A percentile compares a stretch with the other conserved stretches of the same genome.
These are phyloP conservation scores for Megalops atlanticus DNA, from an alignment of 2,113 vertebrate species.

Conservation along the genomic window DNA sequence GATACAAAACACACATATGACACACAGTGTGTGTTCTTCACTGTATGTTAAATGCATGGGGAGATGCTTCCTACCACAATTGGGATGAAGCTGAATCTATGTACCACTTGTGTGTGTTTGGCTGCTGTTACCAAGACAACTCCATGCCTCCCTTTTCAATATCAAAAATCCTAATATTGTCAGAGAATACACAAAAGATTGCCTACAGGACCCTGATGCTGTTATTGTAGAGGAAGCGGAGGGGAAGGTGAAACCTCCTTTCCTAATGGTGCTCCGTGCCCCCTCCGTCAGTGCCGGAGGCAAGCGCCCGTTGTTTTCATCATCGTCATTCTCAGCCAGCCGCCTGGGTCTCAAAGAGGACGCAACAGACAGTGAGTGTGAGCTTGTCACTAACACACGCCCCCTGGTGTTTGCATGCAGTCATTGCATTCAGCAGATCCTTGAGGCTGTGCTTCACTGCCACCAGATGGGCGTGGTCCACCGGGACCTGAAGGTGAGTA, in stretches of 20 bases:
- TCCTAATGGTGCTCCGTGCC: background rate
- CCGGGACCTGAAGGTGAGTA: slow-evolving; percentile 96
- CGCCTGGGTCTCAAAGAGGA: slow-evolving; percentile 68
- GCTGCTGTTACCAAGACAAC: background rate
- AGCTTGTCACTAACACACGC: slow-evolving; percentile 85
- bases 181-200: no score
- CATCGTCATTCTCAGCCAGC: slow-evolving; percentile 30
- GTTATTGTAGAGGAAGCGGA: background rate
- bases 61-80: no score
- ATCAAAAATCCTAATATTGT: background rate
- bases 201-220: background rate
- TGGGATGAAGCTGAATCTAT: no score
- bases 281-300: slow-evolving; percentile 23
- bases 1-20: no score
- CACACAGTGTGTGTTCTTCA: no score
- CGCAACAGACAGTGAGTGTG: slow-evolving; percentile 71
- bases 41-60: no score
- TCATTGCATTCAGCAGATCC: slow-evolving; percentile 99
- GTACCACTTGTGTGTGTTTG: no score
- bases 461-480: slow-evolving; percentile 98
- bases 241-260: background rate
- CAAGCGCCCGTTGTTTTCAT: slow-evolving; percentile 41
- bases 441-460: slow-evolving; percentile 96
- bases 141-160: background rate
- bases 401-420: slow-evolving; percentile 97